Percentiles rank a stretch among this genome's conserved stretches.
These are phyloP conservation scores for Trypoxylus dichotomus DNA, from an alignment of 1,140 invertebrate species.

Conservation along the genomic window DNA sequence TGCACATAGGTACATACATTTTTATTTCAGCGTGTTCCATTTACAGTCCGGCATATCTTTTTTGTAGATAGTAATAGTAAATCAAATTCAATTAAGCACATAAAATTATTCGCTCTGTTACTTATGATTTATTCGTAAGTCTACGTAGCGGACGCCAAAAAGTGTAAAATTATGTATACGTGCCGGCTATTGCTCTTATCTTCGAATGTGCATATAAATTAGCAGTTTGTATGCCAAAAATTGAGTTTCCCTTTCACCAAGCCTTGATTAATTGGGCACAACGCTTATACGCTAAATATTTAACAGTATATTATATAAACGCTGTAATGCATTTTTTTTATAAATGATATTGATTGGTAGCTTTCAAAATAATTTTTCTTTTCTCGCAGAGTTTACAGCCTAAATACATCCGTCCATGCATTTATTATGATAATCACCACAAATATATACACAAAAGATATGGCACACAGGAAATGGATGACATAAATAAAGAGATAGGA, in stretches of 20 bases:
- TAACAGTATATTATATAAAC: not conserved
- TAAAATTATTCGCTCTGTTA: not conserved
- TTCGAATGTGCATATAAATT: constrained; percentile 11
- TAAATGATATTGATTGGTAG: no score
- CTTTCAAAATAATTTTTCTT: no score
- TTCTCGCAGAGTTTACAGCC: no score
- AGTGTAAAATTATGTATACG: not conserved
- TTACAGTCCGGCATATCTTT: not conserved
- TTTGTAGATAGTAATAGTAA: not conserved
- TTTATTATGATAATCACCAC: no score
- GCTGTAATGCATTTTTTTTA: not conserved
- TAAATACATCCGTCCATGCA: no score
- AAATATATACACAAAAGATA: no score
- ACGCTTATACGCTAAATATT: not conserved
- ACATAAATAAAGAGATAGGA: no score
- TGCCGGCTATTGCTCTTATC: not conserved
- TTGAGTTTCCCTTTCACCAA: not conserved
- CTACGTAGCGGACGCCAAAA: not conserved
- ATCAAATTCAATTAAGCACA: not conserved
- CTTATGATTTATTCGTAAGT: not conserved
- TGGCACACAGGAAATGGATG: no score
- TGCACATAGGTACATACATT: no score
- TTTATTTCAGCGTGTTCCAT: not conserved
- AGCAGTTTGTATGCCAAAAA: not conserved
- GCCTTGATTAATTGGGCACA: not conserved